phyloP scores from a whole-genome alignment of 1,140 invertebrate genomes.

The Stenopsyche tienmushanensis region DNA sequence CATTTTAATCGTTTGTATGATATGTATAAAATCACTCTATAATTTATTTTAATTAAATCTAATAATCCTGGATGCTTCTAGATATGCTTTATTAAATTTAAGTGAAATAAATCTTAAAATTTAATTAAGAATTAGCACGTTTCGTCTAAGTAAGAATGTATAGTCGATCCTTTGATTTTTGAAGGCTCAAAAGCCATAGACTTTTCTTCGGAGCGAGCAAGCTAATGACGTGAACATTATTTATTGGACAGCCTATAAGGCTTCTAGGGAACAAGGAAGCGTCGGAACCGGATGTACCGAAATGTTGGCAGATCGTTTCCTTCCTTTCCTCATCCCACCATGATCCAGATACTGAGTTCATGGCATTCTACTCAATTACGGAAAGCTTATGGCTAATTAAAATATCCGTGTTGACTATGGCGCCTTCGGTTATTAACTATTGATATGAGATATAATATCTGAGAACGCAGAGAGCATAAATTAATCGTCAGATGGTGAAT shows the following conservation, averaged over 20 bases:
- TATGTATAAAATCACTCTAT: too few relatives aligned
- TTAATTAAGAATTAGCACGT: too few relatives aligned
- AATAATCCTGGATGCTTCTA: not conserved
- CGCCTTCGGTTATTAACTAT: not conserved
- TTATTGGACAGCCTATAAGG: slow-evolving; percentile 17
- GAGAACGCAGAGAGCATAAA: not conserved
- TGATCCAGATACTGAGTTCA: not conserved
- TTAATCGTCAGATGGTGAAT: too few relatives aligned
- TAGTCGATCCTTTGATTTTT: slow-evolving; percentile 17
- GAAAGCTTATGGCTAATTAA: slow-evolving; percentile 27
- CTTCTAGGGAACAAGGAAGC: slow-evolving; percentile 14
- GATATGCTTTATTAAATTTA: not conserved
- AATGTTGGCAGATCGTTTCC: slow-evolving; percentile 26
- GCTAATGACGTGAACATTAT: slow-evolving; percentile 30
- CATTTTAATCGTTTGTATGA: too few relatives aligned
- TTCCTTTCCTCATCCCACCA: slow-evolving; percentile 8
- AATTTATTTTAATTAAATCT: not conserved
- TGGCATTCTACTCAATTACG: slow-evolving; percentile 23
- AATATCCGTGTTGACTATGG: not conserved
- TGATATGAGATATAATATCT: not conserved
- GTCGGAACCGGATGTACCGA: slow-evolving; percentile 26
- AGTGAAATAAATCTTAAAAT: not conserved
- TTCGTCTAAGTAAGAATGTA: too few relatives aligned
- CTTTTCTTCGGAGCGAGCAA: not conserved
- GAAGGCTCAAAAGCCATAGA: slow-evolving; percentile 9